Percentiles rank a stretch among this genome's conserved stretches.
Conservation (phyloP, 2,797 vertebrate genomes). For the Craterocephalus amniculus region DNA sequence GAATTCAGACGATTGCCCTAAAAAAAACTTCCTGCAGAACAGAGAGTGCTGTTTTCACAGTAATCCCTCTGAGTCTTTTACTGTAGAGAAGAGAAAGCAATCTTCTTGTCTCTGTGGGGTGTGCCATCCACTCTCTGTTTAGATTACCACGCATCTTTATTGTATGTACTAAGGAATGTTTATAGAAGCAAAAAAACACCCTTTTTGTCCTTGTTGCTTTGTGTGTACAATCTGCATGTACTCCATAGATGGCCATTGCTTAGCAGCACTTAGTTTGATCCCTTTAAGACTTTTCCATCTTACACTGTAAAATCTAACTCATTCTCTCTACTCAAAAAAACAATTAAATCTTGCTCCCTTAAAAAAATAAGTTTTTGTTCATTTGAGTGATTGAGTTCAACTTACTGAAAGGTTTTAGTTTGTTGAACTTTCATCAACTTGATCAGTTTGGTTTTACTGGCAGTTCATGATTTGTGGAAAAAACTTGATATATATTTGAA, state of each 20-base stretch:
- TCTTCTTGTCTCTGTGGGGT: conserved; percentile 11
- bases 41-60: conserved; percentile 16
- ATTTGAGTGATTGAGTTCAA: no score
- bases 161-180: conserved; percentile 22
- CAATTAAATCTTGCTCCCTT: no score
- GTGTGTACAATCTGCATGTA: conserved; percentile 10
- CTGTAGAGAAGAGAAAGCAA: conserved; percentile 4
- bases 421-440: no score
- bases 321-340: no score
- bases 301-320: no score
- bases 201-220: conserved; percentile 30
- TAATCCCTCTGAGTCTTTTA: conserved; percentile 15
- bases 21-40: conserved; percentile 11
- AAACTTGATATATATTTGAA: no score
- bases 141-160: conserved; percentile 21
- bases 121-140: conserved; percentile 23
- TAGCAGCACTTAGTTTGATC: no score
- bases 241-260: conserved; percentile 15
- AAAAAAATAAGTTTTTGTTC: no score
- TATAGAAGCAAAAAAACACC: conserved; percentile 15
- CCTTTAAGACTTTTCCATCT: no score
- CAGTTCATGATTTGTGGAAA: no score
- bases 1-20: conserved; percentile 35
- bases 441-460: no score
- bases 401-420: no score